Evolutionary conservation across 2,888 invertebrate genomes (phyloP).

Genomic region (Phytoseiulus persimilis): DNA sequence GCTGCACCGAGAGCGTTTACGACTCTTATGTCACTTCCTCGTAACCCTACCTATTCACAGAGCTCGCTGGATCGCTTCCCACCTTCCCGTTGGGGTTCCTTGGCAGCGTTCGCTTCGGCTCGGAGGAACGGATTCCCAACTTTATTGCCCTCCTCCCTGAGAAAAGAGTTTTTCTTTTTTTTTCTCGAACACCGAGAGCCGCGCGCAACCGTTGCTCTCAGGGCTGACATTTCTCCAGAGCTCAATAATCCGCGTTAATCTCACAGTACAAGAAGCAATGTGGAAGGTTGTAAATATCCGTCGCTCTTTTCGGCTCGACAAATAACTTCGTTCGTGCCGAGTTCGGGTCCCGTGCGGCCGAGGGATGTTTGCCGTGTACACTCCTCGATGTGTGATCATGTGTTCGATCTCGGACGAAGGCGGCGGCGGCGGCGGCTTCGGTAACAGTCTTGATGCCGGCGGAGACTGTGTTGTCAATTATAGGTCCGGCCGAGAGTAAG

Average conservation of each 20-base stretch:
- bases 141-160: background rate
- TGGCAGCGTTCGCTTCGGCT: background rate
- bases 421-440: background rate
- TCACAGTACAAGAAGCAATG: background rate
- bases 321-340: background rate
- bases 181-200: background rate
- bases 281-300: background rate
- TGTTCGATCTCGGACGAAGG: background rate
- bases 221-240: background rate
- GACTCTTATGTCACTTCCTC: background rate
- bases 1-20: background rate
- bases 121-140: background rate
- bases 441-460: background rate
- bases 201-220: background rate
- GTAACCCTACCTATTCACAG: background rate
- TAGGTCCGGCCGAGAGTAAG: background rate
- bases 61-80: background rate
- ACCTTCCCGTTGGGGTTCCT: background rate
- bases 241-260: background rate
- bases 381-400: background rate
- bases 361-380: background rate
- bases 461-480: background rate
- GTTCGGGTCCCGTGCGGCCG: background rate
- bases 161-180: background rate
- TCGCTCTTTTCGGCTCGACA: background rate